Conservation (phyloP, 2,888 invertebrate genomes). For the Trachelus troglodyta region DNA sequence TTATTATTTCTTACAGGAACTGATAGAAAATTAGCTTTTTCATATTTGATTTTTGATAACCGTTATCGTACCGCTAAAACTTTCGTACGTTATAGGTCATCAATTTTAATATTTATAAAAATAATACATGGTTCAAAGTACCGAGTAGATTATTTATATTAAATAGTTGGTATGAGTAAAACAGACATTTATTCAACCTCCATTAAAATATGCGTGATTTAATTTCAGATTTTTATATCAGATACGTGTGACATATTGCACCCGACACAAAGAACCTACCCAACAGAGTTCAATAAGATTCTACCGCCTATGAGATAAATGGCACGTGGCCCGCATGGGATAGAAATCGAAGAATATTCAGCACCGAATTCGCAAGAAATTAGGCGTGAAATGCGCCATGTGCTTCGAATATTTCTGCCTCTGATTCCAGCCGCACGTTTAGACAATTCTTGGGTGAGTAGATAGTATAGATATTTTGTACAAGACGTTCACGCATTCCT, state of each 20-base stretch:
- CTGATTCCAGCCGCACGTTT: slow-evolving; percentile 30
- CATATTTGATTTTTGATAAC: not conserved
- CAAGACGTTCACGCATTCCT: not conserved
- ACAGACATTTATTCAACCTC: not conserved
- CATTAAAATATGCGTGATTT: not conserved
- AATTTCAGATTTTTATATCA: not conserved
- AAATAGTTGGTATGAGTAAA: not conserved
- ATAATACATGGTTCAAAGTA: no score
- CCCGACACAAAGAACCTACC: not conserved
- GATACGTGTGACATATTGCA: not conserved
- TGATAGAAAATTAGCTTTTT: not conserved
- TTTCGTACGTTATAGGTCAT: no score
- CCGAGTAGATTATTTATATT: no score
- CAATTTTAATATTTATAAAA: no score
- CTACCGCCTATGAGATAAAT: not conserved
- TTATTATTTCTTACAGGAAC: not conserved
- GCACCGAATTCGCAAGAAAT: slow-evolving; percentile 55
- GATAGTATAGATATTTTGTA: not conserved
- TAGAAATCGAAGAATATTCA: slow-evolving; percentile 48
- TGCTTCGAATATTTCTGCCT: slow-evolving; percentile 58
- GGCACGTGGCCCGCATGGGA: slow-evolving; percentile 8
- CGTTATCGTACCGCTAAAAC: not conserved
- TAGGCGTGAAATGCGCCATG: slow-evolving; percentile 61
- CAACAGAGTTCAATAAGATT: not conserved
- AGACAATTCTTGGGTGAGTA: not conserved